Percentiles rank a stretch among this genome's conserved stretches.
These are phyloP conservation scores for Apostichopus californicus DNA, from an alignment of 35 echinoderm and acorn worm genomes.

Conservation along the genomic window DNA sequence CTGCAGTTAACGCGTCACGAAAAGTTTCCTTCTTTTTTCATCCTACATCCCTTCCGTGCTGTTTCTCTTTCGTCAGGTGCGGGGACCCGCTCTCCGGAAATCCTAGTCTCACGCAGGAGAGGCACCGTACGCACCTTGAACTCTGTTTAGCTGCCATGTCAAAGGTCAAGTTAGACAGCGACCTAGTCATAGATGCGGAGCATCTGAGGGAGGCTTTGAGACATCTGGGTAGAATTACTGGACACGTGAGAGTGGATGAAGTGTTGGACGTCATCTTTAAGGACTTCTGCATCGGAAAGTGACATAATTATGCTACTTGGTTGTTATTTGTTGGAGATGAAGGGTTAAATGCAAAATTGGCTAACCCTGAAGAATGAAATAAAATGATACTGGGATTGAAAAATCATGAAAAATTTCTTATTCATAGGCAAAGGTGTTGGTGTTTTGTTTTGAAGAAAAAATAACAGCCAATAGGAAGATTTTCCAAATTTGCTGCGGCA, in stretches of 20 bases:
- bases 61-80: constrained; percentile 68
- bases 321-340: no score
- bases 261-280: constrained; percentile 89
- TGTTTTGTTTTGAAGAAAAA: no score
- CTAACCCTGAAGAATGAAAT: no score
- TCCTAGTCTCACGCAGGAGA: constrained; percentile 84
- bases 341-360: no score
- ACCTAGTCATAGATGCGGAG: constrained; percentile 83
- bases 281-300: constrained; percentile 98
- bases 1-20: no score
- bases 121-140: constrained; percentile 80
- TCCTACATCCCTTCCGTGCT: not conserved
- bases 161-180: constrained; percentile 59
- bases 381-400: no score
- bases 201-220: constrained; percentile 75
- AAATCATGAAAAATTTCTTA: no score
- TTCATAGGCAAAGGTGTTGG: no score
- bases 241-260: constrained; percentile 87
- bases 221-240: constrained; percentile 94
- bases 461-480: no score
- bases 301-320: not conserved
- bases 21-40: no score
- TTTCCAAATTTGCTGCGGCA: no score
- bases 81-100: constrained; percentile 72
- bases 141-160: constrained; percentile 59